Conservation (phyloP, 1,140 invertebrate genomes). For the Propsilocerus akamusi region DNA sequence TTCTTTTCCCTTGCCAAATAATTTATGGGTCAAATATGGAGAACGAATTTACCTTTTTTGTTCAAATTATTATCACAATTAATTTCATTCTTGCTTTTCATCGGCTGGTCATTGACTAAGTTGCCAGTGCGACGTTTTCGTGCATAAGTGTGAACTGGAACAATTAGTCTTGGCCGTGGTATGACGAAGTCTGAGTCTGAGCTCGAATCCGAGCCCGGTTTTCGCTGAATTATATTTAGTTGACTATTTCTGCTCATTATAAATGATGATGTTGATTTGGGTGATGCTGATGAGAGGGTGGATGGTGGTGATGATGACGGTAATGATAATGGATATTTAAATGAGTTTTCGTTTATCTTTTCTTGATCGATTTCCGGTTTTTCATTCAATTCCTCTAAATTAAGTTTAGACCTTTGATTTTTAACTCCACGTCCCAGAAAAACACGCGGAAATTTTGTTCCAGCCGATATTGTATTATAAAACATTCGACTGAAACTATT, state of each 20-base stretch:
- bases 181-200: conserved; percentile 51
- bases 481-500: not conserved
- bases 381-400: not conserved
- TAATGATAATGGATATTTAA: not conserved
- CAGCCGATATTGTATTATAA: not conserved
- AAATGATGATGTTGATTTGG: not conserved
- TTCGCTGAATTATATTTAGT: too few species aligned
- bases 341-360: not conserved
- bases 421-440: not conserved
- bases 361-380: not conserved
- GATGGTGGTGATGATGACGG: not conserved
- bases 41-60: too few species aligned
- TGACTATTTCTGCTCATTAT: not conserved
- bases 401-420: not conserved
- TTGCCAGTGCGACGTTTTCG: conserved; percentile 59
- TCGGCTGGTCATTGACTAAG: conserved; percentile 21
- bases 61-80: too few species aligned
- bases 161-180: conserved; percentile 64
- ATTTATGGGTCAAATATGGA: too few species aligned
- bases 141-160: conserved; percentile 71
- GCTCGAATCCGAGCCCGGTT: conserved; percentile 14
- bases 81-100: too few species aligned
- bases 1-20: too few species aligned
- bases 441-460: not conserved
- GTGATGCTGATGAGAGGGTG: not conserved